Percentiles rank a stretch among this genome's conserved stretches.
These are phyloP conservation scores for Tinea pellionella DNA, from an alignment of 2,888 invertebrate species.

Conservation along the genomic window DNA sequence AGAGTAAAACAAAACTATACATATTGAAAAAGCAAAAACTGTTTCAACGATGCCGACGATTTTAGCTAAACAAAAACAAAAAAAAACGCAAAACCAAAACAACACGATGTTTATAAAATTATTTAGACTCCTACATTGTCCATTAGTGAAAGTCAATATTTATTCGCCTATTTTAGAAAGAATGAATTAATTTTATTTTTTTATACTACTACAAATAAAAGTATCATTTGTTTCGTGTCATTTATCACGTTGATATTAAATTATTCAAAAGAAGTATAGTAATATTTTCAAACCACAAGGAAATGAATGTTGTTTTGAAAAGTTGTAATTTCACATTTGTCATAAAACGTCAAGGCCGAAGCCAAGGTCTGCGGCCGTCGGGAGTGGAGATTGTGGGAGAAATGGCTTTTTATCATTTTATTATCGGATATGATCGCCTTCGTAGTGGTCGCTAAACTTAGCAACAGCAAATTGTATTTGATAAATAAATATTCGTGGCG, in stretches of 20 bases:
- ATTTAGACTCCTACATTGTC: no score
- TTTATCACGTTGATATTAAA: neutral
- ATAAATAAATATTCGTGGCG: neutral
- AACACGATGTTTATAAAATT: no score
- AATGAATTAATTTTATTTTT: no score
- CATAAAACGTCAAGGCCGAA: slow-evolving; percentile 68
- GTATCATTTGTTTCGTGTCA: no score
- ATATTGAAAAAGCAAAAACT: no score
- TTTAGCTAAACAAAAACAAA: no score
- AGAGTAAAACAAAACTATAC: no score
- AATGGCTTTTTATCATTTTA: slow-evolving; percentile 43
- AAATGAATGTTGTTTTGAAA: neutral
- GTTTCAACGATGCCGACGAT: no score
- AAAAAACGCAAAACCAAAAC: no score
- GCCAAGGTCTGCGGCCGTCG: slow-evolving; percentile 26
- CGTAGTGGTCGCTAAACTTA: neutral
- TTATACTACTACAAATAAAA: no score
- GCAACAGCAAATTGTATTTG: neutral
- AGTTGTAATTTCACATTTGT: neutral
- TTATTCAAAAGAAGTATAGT: neutral
- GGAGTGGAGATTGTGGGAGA: slow-evolving; percentile 32
- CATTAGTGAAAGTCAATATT: no score
- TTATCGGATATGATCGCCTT: slow-evolving; percentile 19
- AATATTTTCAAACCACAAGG: neutral
- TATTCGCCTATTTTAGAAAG: no score